These are phyloP conservation scores for Octopus bimaculoides DNA, from an alignment of 1,140 invertebrate species.

Conservation along the genomic window DNA sequence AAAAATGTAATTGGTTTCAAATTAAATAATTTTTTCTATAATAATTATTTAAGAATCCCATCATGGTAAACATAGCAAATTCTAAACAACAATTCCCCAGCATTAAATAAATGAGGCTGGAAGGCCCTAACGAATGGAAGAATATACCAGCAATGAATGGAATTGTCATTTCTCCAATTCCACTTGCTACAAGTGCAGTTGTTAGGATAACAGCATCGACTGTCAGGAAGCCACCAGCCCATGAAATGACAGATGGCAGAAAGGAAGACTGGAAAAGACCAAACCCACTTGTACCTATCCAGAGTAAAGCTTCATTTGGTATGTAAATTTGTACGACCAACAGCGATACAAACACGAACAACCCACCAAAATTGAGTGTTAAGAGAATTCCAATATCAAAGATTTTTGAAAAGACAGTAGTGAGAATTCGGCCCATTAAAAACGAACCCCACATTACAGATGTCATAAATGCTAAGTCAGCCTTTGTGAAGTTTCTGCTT, in stretches of 20 bases:
- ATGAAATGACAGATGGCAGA: conserved; percentile 20
- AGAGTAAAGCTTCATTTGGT: conserved; percentile 8
- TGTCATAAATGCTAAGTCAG: conserved; percentile 15
- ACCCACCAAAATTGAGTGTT: conserved; percentile 12
- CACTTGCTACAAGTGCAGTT: conserved; percentile 12
- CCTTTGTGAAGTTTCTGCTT: conserved; percentile 14
- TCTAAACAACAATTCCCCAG: background rate
- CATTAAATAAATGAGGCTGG: conserved; percentile 11
- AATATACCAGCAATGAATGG: conserved; percentile 18
- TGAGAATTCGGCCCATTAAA: conserved; percentile 17
- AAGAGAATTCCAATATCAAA: conserved; percentile 12
- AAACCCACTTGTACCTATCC: conserved; percentile 20
- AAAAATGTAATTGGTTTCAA: background rate
- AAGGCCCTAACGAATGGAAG: background rate
- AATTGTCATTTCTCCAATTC: conserved; percentile 20
- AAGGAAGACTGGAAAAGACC: conserved; percentile 19
- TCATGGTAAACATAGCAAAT: background rate
- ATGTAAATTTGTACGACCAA: background rate
- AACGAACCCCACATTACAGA: conserved; percentile 20
- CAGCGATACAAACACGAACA: conserved; percentile 4
- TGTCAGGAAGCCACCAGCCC: conserved; percentile 15
- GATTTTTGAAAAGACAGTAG: conserved; percentile 12
- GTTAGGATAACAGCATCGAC: conserved; percentile 15
- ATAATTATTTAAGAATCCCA: background rate
- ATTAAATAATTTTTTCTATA: background rate